These are phyloP conservation scores for Sarcophaga rosellei DNA, from an alignment of 2,888 invertebrate genomes.

Conservation along the genomic window DNA sequence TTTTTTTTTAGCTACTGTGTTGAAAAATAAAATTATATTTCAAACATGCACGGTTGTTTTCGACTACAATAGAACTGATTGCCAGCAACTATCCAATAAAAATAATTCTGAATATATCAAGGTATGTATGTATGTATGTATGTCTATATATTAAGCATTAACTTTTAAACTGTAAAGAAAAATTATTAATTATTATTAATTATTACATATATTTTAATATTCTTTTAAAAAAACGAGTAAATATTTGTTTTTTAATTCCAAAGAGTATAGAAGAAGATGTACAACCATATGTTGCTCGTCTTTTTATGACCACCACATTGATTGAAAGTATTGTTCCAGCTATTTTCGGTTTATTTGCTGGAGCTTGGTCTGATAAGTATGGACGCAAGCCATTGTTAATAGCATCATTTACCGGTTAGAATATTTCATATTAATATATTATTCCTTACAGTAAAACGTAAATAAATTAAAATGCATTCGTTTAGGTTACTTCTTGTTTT, in stretches of 20 bases:
- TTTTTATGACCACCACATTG: constrained; percentile 84
- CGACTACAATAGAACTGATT: constrained; percentile 83
- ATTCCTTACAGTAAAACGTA: neutral
- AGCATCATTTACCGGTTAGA: constrained; percentile 84
- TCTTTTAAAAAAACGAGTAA: too few species aligned
- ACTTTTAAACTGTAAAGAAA: too few species aligned
- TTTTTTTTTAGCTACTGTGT: constrained; percentile 78
- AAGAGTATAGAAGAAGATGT: constrained; percentile 82
- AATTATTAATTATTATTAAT: too few species aligned
- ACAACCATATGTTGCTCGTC: constrained; percentile 85
- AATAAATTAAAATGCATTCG: neutral
- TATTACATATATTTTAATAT: too few species aligned
- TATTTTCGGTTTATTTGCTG: constrained; percentile 86
- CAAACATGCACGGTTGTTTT: constrained; percentile 85
- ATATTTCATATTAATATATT: neutral
- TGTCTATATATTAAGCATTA: neutral
- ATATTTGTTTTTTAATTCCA: neutral
- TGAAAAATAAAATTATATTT: constrained; percentile 86
- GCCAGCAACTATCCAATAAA: constrained; percentile 79
- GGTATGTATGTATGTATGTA: constrained; percentile 64
- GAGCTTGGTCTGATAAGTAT: constrained; percentile 90
- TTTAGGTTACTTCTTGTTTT: constrained; percentile 76
- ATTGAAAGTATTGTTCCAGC: constrained; percentile 85
- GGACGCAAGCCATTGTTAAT: constrained; percentile 88
- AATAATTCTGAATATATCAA: constrained; percentile 82